Conservation (phyloP, 2,113 vertebrate species). For the Elaphurus davidianus region DNA sequence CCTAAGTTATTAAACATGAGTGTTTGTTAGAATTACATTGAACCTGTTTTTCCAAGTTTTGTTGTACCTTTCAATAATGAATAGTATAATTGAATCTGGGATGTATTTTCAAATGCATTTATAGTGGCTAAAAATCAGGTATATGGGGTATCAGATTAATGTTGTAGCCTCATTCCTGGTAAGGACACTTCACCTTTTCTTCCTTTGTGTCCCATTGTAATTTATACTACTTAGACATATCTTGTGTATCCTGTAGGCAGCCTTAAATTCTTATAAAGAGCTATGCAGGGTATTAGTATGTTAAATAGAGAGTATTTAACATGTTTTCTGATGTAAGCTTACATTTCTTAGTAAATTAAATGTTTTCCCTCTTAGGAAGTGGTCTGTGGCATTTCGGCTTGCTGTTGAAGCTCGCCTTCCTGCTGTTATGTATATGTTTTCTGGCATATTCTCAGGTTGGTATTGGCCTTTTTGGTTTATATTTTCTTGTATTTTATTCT, state of each 20-base stretch:
- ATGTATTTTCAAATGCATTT: not conserved
- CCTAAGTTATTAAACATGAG: not conserved
- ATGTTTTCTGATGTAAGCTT: conserved; percentile 34
- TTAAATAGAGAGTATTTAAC: not conserved
- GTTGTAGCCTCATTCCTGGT: not conserved
- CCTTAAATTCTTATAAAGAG: conserved; percentile 26
- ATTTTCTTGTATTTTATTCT: conserved; percentile 54
- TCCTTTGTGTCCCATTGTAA: not conserved
- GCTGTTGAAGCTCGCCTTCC: conserved; percentile 88
- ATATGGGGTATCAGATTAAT: not conserved
- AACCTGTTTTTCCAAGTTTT: not conserved
- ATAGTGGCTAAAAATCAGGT: not conserved
- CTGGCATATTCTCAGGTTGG: conserved; percentile 94
- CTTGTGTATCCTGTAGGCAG: not conserved
- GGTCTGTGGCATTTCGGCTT: conserved; percentile 92
- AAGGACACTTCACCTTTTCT: not conserved
- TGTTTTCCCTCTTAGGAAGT: conserved; percentile 85
- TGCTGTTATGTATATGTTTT: conserved; percentile 92
- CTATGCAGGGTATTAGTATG: not conserved
- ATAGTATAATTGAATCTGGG: not conserved
- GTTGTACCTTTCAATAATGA: not conserved
- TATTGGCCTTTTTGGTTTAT: conserved; percentile 52
- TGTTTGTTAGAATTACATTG: not conserved
- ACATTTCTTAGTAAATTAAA: conserved; percentile 36
- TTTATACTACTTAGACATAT: not conserved